A percentile compares a stretch with the other conserved stretches of the same genome.
These are phyloP conservation scores for Dolichopus griseipennis DNA, from an alignment of 2,888 invertebrate genomes.

Conservation along the genomic window DNA sequence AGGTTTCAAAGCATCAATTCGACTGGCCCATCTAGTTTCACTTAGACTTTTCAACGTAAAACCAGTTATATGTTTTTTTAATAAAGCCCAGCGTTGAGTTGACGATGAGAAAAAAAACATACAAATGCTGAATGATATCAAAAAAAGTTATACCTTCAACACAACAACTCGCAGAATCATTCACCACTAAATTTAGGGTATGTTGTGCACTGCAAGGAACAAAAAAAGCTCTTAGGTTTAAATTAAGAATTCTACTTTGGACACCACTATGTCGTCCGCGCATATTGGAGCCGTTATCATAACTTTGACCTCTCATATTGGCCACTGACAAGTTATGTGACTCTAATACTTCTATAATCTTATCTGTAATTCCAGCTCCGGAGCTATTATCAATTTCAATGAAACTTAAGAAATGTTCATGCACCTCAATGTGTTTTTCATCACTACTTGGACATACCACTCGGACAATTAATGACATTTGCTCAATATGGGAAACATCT, in stretches of 20 bases:
- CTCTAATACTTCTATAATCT: conserved; percentile 9
- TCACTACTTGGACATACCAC: conserved; percentile 10
- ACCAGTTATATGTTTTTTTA: conserved; percentile 11
- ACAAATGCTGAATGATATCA: conserved; percentile 11
- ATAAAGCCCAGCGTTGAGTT: conserved; percentile 12
- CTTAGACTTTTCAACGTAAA: too few relatives aligned
- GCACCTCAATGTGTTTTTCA: conserved; percentile 9
- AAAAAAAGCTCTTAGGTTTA: conserved; percentile 14
- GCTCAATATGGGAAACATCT: conserved; percentile 13
- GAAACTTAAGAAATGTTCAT: conserved; percentile 4
- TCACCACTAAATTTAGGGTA: conserved; percentile 13
- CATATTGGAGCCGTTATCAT: conserved; percentile 15
- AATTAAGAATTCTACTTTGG: conserved; percentile 12
- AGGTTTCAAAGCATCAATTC: conserved; percentile 12
- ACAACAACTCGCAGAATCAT: conserved; percentile 8
- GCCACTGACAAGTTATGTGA: conserved; percentile 6
- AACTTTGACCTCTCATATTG: conserved; percentile 13
- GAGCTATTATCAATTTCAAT: conserved; percentile 10
- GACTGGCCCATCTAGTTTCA: too few relatives aligned
- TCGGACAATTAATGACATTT: conserved; percentile 12
- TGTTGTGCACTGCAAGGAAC: conserved; percentile 14
- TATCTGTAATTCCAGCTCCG: conserved; percentile 10
- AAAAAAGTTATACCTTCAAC: conserved; percentile 13
- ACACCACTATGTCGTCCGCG: conserved; percentile 13
- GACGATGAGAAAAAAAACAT: conserved; percentile 14